phyloP scores from a whole-genome alignment of 2,797 vertebrate species.

The Haliaeetus vocifer region DNA sequence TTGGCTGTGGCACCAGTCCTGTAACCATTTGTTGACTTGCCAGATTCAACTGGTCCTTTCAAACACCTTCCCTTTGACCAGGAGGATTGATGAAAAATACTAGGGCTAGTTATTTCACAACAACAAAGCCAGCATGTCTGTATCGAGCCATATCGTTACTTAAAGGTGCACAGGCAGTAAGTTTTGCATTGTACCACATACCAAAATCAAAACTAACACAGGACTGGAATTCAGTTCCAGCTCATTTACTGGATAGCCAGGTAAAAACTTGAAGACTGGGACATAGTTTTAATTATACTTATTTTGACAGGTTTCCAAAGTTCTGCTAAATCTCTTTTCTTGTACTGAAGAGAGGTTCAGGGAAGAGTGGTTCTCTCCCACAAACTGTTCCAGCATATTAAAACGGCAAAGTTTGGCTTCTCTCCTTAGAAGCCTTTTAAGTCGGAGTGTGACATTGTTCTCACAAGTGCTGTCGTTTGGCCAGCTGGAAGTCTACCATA shows the following conservation, averaged over 20 bases:
- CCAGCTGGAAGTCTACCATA: constrained; percentile 13
- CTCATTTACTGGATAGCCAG: background rate
- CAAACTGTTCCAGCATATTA: background rate
- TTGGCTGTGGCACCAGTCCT: no score
- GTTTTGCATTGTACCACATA: background rate
- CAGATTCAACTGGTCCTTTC: no score
- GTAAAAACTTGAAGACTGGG: background rate
- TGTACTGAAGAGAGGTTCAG: background rate
- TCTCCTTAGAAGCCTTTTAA: background rate
- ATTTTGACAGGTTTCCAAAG: background rate
- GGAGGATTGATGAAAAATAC: background rate
- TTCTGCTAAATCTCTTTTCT: background rate
- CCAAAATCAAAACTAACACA: background rate
- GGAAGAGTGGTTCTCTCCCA: background rate
- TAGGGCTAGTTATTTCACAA: background rate
- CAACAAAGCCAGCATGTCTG: background rate
- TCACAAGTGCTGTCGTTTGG: background rate
- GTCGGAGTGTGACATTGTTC: background rate
- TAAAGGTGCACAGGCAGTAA: background rate
- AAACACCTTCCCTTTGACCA: no score
- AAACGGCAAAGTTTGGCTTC: constrained; percentile 18
- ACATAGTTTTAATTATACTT: background rate
- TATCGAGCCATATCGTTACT: background rate
- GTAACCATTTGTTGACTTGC: no score
- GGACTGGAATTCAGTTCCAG: background rate